phyloP scores from a whole-genome alignment of 2,113 vertebrate species.

The Silurus asotus region DNA sequence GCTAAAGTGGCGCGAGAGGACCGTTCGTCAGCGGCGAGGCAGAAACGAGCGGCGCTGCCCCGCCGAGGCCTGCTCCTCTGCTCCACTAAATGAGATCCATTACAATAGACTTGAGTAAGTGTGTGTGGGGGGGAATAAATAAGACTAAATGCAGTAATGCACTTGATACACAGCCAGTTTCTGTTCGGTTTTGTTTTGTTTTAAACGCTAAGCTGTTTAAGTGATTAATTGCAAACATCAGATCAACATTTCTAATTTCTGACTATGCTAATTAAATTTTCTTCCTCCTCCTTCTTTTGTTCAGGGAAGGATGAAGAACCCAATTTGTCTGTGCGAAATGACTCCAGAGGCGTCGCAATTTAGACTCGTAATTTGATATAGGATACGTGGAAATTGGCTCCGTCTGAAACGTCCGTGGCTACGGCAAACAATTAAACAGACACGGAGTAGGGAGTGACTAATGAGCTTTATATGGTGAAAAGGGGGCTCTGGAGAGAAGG shows the following conservation, averaged over 20 bases:
- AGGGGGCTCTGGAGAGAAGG: constrained; percentile 7
- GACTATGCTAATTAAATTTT: constrained; percentile 56
- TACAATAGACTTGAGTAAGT: constrained; percentile 25
- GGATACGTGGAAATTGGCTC: constrained; percentile 37
- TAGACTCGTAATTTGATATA: constrained; percentile 54
- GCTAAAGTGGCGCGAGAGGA: constrained; percentile 31
- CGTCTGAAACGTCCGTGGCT: constrained; percentile 36
- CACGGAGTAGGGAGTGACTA: neutral
- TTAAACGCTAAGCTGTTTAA: constrained; percentile 54
- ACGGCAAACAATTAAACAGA: constrained; percentile 50
- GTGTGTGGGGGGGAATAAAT: neutral
- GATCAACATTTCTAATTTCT: constrained; percentile 55
- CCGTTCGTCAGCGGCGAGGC: constrained; percentile 11
- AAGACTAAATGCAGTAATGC: constrained; percentile 53
- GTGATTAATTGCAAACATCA: constrained; percentile 60
- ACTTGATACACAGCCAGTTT: constrained; percentile 57
- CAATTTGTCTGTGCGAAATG: constrained; percentile 54
- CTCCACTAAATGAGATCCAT: constrained; percentile 43
- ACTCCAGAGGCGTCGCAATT: constrained; percentile 48
- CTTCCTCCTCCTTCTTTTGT: neutral
- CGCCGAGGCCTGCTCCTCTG: constrained; percentile 7
- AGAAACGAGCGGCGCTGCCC: neutral
- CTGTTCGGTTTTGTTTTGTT: neutral
- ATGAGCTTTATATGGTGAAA: constrained; percentile 11
- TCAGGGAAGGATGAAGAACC: constrained; percentile 50